phyloP scores from a whole-genome alignment of 2,113 vertebrate genomes.

The Mobula birostris region DNA sequence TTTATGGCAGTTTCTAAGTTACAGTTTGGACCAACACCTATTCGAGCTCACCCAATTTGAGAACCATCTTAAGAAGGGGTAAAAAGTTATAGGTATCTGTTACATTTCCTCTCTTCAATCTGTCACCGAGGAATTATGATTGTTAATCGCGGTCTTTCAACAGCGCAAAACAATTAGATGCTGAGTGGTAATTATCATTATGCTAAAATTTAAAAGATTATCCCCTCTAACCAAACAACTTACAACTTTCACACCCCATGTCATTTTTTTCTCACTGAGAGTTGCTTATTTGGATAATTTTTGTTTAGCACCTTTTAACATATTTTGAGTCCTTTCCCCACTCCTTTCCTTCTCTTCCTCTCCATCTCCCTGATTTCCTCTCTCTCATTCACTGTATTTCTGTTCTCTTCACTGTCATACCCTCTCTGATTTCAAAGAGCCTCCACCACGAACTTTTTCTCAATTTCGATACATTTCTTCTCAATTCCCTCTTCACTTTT shows the following conservation, averaged over 20 bases:
- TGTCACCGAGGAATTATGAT: neutral
- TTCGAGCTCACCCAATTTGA: no score
- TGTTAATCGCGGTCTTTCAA: neutral
- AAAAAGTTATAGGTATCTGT: neutral
- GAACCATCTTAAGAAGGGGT: no score
- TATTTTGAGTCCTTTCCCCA: conserved; percentile 39
- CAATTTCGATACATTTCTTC: neutral
- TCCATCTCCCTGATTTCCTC: neutral
- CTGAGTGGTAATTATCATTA: neutral
- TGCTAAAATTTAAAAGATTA: neutral
- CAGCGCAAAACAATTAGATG: neutral
- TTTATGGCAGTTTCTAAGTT: no score
- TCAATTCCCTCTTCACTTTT: no score
- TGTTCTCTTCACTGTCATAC: neutral
- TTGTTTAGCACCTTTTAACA: conserved; percentile 1
- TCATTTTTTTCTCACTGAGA: neutral
- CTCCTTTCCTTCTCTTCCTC: conserved; percentile 43
- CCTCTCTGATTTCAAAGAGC: no score
- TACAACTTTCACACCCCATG: neutral
- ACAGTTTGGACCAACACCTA: no score
- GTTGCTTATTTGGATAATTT: neutral
- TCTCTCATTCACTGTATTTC: neutral
- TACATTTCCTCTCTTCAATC: neutral
- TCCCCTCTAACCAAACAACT: neutral
- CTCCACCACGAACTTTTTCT: no score